Evolutionary conservation across 2,113 vertebrate genomes (phyloP).

Genomic region (Cheirogaleus medius): DNA sequence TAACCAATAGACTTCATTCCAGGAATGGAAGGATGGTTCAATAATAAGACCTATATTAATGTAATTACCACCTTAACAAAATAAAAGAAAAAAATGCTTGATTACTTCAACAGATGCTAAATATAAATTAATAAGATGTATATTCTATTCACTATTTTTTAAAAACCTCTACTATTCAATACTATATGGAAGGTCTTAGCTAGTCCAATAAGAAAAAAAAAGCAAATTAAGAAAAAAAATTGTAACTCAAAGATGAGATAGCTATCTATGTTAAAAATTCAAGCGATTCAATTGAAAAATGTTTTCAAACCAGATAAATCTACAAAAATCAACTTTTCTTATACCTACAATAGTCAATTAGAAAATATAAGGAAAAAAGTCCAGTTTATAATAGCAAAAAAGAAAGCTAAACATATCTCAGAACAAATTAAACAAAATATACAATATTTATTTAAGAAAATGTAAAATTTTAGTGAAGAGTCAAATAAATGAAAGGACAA

Average conservation of each 20-base stretch:
- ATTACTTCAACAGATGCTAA: not conserved
- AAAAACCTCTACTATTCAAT: not conserved
- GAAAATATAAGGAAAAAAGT: not conserved
- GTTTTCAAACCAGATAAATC: not conserved
- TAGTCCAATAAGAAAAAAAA: not conserved
- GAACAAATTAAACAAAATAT: conserved; percentile 22
- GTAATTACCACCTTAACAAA: not conserved
- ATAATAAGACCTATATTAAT: not conserved
- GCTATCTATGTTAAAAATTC: not conserved
- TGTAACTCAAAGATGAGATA: not conserved
- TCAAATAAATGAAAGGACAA: not conserved
- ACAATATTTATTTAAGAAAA: not conserved
- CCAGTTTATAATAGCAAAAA: not conserved
- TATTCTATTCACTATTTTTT: not conserved
- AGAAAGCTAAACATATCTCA: not conserved
- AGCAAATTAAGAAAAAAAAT: not conserved
- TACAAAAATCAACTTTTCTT: not conserved
- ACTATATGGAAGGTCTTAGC: not conserved
- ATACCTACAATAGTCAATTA: not conserved
- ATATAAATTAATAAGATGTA: conserved; percentile 25
- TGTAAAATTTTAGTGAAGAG: not conserved
- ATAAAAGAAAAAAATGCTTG: not conserved
- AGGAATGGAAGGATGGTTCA: not conserved
- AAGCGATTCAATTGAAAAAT: not conserved
- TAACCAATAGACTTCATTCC: not conserved